These are phyloP conservation scores for Leucophora obtusa DNA, from an alignment of 2,888 invertebrate species.

Conservation along the genomic window DNA sequence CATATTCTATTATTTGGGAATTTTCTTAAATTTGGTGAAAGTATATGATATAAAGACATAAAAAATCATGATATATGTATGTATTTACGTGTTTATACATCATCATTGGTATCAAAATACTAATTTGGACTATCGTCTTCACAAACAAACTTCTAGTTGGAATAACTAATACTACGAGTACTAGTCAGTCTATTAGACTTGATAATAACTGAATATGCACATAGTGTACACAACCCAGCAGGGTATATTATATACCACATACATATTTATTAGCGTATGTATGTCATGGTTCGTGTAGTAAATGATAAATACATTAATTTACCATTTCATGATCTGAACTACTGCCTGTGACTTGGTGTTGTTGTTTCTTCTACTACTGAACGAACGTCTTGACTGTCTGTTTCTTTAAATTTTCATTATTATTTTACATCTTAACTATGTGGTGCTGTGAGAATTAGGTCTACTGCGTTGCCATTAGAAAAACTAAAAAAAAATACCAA, in stretches of 20 bases:
- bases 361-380: slow-evolving; percentile 19
- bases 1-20: neutral
- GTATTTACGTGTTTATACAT: neutral
- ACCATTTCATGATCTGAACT: slow-evolving; percentile 61
- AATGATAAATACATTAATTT: slow-evolving; percentile 64
- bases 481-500: slow-evolving; percentile 8
- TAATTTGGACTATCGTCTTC: slow-evolving; percentile 1
- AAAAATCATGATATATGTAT: neutral
- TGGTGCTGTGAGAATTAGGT: slow-evolving; percentile 64
- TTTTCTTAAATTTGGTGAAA: neutral
- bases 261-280: slow-evolving; percentile 43
- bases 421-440: slow-evolving; percentile 58
- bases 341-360: slow-evolving; percentile 34
- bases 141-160: neutral
- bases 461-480: slow-evolving; percentile 64
- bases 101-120: neutral
- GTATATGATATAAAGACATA: neutral
- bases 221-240: neutral
- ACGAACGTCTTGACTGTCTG: slow-evolving; percentile 22
- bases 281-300: slow-evolving; percentile 65
- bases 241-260: slow-evolving; percentile 17
- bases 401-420: slow-evolving; percentile 37
- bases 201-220: too few relatives aligned
- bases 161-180: too few relatives aligned
- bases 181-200: too few relatives aligned